Evolutionary conservation across 2,888 invertebrate genomes (phyloP).

Genomic region (Teinopalpus imperialis): DNA sequence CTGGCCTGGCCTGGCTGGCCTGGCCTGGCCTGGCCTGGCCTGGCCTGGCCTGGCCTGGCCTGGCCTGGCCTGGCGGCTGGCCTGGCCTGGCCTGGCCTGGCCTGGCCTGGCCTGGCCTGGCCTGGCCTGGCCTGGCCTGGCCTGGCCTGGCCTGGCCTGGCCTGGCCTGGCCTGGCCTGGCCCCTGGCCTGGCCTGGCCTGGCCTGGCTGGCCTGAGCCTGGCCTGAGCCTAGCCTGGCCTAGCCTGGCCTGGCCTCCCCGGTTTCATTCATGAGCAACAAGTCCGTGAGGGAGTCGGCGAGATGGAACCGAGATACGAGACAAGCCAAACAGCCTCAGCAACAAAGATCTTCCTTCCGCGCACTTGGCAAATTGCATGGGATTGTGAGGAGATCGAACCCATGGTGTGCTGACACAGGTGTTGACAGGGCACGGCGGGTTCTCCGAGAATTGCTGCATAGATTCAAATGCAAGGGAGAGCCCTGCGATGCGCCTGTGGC

Average conservation of each 20-base stretch:
- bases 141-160: constrained; percentile 7
- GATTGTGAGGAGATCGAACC: no score
- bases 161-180: constrained; percentile 9
- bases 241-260: constrained; percentile 11
- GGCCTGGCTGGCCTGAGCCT: no score
- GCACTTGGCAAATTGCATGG: no score
- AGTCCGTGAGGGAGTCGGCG: no score
- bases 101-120: constrained; percentile 5
- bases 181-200: constrained; percentile 17
- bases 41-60: constrained; percentile 11
- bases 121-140: constrained; percentile 12
- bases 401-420: no score
- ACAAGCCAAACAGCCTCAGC: no score
- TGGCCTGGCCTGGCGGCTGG: constrained; percentile 11
- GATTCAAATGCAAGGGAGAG: no score
- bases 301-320: background rate
- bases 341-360: no score
- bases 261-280: background rate
- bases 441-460: no score
- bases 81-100: constrained; percentile 11
- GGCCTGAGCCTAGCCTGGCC: no score
- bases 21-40: constrained; percentile 17
- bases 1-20: constrained; percentile 18
- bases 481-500: no score
- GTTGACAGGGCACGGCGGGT: no score